Percentiles rank a stretch among this genome's conserved stretches.
These are phyloP conservation scores for Drosophila melanogaster DNA, from an alignment of 1,140 invertebrate species.

Conservation along the genomic window DNA sequence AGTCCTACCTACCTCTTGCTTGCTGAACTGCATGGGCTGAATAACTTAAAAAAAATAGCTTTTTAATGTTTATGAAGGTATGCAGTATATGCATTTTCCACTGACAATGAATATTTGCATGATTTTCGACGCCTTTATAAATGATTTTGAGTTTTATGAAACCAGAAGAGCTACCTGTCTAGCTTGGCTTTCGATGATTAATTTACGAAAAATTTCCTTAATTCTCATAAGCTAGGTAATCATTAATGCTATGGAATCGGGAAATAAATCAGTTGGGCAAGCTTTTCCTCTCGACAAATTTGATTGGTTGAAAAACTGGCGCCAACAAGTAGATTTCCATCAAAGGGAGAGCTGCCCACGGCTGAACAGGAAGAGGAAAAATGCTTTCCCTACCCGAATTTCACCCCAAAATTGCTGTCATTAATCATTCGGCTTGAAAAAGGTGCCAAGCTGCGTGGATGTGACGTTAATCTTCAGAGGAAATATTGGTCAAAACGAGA, in stretches of 20 bases:
- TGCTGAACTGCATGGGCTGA: too few relatives aligned
- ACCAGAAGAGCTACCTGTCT: neutral
- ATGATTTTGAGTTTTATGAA: neutral
- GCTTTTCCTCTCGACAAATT: slow-evolving; percentile 33
- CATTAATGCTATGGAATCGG: slow-evolving; percentile 34
- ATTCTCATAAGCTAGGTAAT: slow-evolving; percentile 47
- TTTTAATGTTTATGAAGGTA: neutral
- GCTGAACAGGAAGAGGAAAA: slow-evolving; percentile 24
- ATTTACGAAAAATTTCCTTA: slow-evolving; percentile 57
- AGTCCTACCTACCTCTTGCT: too few relatives aligned
- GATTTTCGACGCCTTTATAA: too few relatives aligned
- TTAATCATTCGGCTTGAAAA: slow-evolving; percentile 74
- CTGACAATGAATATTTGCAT: too few relatives aligned
- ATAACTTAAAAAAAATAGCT: neutral
- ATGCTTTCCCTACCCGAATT: slow-evolving; percentile 8
- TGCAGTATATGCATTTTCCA: too few relatives aligned
- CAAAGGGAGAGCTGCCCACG: slow-evolving; percentile 40
- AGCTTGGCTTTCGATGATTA: slow-evolving; percentile 26
- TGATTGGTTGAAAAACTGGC: slow-evolving; percentile 45
- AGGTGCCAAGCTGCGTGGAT: slow-evolving; percentile 61
- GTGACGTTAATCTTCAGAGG: slow-evolving; percentile 70
- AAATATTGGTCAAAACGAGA: slow-evolving; percentile 10
- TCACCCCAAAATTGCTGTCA: slow-evolving; percentile 61
- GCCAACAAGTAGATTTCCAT: slow-evolving; percentile 75
- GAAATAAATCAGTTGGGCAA: slow-evolving; percentile 12